Conservation (phyloP, 2,888 invertebrate genomes). For the Cantharis nigra region DNA sequence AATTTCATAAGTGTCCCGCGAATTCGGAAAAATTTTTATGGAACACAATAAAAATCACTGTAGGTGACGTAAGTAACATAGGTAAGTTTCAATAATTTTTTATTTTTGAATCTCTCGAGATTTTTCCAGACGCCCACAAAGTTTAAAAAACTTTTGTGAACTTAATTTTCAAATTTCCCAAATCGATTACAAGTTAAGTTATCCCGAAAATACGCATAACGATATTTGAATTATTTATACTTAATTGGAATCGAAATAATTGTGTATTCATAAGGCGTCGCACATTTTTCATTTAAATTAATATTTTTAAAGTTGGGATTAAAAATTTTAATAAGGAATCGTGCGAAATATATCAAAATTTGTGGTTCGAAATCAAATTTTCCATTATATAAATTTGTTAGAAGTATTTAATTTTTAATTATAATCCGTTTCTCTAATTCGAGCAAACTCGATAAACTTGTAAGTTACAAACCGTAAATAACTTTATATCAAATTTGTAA, state of each 20-base stretch:
- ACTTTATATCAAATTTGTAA: neutral
- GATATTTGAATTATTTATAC: neutral
- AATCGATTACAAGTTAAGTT: neutral
- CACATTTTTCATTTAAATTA: neutral
- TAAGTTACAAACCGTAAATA: neutral
- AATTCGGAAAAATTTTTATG: conserved; percentile 23
- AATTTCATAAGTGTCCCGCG: conserved; percentile 24
- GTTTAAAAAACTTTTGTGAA: neutral
- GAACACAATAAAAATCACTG: conserved; percentile 7
- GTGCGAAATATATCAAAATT: neutral
- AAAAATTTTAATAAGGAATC: neutral
- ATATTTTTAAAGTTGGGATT: neutral
- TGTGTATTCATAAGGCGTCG: neutral
- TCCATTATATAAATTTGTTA: neutral
- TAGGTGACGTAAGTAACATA: conserved; percentile 22
- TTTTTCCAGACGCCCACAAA: neutral
- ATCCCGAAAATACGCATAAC: neutral
- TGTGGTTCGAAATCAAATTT: neutral
- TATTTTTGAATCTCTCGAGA: neutral
- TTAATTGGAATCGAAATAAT: neutral
- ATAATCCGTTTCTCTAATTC: neutral
- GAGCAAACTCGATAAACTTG: neutral
- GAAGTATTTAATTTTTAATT: neutral
- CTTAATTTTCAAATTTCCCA: neutral
- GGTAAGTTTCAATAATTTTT: conserved; percentile 5